Conservation (phyloP, 2,888 invertebrate species). For the Metacarcinus magister region DNA sequence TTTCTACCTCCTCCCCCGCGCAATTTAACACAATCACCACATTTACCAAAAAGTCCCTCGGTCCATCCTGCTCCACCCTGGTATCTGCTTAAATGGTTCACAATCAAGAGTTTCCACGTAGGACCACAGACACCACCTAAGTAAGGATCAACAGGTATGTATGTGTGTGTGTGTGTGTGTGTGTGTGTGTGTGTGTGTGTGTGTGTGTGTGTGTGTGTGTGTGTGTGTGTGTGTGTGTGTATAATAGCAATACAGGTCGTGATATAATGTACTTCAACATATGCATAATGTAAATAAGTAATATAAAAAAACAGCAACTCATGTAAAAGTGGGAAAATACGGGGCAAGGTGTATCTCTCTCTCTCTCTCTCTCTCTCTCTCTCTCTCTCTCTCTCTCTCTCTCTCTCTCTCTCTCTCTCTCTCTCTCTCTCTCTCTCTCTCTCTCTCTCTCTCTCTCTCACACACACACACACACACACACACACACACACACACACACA, state of each 20-base stretch:
- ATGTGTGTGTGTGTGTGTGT: slow-evolving; percentile 14
- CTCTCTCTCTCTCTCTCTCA: neutral
- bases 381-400: neutral
- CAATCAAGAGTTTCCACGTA: neutral
- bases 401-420: slow-evolving; percentile 8
- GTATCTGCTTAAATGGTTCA: neutral
- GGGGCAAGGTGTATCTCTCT: too few species aligned
- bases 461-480: neutral
- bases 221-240: neutral
- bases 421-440: neutral
- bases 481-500: slow-evolving; percentile 38
- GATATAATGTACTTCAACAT: too few species aligned
- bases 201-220: neutral
- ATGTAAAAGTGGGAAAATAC: neutral
- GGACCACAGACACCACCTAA: too few species aligned
- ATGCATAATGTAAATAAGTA: neutral
- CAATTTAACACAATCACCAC: neutral
- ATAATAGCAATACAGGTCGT: too few species aligned
- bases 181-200: slow-evolving; percentile 26
- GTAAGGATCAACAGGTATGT: neutral
- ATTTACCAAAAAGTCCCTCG: neutral
- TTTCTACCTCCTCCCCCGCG: neutral
- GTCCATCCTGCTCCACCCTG: neutral
- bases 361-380: too few species aligned
- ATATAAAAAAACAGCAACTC: neutral